These are phyloP conservation scores for Pocillopora verrucosa DNA, from an alignment of 64 coral and sea anemone species.

Conservation along the genomic window DNA sequence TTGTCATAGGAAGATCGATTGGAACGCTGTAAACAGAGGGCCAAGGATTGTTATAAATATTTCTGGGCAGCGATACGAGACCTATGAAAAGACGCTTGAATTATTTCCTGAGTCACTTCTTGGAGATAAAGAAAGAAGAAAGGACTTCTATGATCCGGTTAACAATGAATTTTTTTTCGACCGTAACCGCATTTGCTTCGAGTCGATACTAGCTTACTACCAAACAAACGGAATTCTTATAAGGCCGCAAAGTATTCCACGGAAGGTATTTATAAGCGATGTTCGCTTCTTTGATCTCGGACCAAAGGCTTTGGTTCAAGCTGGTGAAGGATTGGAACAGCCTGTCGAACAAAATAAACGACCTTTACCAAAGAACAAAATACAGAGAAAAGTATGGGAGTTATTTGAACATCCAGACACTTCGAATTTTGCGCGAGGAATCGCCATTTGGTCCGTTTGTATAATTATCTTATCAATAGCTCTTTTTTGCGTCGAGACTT, in stretches of 20 bases:
- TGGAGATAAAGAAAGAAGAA: conserved; percentile 66
- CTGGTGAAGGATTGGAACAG: conserved; percentile 67
- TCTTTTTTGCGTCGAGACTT: conserved; percentile 94
- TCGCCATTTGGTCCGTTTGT: conserved; percentile 81
- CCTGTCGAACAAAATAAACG: conserved; percentile 36
- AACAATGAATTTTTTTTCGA: conserved; percentile 94
- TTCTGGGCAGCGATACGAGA: conserved; percentile 91
- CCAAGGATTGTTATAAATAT: conserved; percentile 84
- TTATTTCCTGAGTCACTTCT: conserved; percentile 88
- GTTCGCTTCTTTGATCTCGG: conserved; percentile 96
- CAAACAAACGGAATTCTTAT: conserved; percentile 94
- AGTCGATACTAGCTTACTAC: conserved; percentile 94
- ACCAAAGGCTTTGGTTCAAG: conserved; percentile 74
- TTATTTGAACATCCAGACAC: conserved; percentile 95
- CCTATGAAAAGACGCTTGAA: conserved; percentile 79
- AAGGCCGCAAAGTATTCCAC: conserved; percentile 74
- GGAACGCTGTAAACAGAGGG: conserved; percentile 30
- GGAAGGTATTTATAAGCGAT: conserved; percentile 92
- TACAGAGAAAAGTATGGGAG: conserved; percentile 80
- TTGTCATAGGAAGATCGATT: background rate
- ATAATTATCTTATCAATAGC: conserved; percentile 92
- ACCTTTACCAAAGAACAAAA: conserved; percentile 72
- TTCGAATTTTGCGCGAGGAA: conserved; percentile 67
- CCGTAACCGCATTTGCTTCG: conserved; percentile 93
- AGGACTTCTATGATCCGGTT: conserved; percentile 80